Conservation (phyloP, 2,113 vertebrate genomes). For the Apodemus sylvaticus region DNA sequence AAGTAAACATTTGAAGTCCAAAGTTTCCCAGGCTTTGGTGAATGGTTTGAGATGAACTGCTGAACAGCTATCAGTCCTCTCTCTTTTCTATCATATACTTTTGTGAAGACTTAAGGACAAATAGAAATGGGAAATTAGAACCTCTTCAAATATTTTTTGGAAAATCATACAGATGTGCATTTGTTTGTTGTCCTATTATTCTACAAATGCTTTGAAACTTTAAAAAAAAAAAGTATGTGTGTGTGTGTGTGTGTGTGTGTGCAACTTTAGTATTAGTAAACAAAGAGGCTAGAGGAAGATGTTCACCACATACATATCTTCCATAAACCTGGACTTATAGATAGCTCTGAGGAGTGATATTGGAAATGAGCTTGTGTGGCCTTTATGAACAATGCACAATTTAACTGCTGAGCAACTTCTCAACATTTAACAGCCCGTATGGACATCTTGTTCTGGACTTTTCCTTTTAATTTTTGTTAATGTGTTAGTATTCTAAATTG, state of each 20-base stretch:
- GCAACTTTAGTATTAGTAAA: background rate
- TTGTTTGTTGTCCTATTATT: background rate
- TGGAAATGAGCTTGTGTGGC: background rate
- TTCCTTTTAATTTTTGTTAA: background rate
- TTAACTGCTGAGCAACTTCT: background rate
- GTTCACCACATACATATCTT: background rate
- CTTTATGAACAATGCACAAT: background rate
- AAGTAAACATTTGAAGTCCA: background rate
- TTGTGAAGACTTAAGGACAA: background rate
- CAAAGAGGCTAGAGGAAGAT: background rate
- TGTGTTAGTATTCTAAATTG: background rate
- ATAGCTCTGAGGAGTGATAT: background rate
- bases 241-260: background rate
- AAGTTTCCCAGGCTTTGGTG: background rate
- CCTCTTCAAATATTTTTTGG: background rate
- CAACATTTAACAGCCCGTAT: background rate
- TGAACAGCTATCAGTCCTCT: background rate
- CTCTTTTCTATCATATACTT: background rate
- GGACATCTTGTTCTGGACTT: background rate
- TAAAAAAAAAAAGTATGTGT: background rate
- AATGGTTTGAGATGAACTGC: background rate
- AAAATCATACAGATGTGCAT: background rate
- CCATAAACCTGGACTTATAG: background rate
- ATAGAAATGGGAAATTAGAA: background rate
- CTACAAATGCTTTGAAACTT: too few species aligned